These are phyloP conservation scores for Drosophila obscura DNA, from an alignment of 1,140 invertebrate genomes.

Conservation along the genomic window DNA sequence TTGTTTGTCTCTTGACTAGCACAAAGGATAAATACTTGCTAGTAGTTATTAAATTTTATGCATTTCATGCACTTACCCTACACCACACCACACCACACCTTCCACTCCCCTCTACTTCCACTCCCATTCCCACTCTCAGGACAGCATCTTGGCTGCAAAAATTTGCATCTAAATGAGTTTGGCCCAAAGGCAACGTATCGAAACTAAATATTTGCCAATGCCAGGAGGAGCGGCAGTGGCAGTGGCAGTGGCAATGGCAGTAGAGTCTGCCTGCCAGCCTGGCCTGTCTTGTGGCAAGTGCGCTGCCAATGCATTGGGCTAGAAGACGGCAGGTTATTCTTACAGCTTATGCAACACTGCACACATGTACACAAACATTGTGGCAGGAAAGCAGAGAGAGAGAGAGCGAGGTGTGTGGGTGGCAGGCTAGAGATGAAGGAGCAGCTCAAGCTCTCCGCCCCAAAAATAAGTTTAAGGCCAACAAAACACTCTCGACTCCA, in stretches of 20 bases:
- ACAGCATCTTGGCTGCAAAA: constrained; percentile 57
- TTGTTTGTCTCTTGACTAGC: too few relatives aligned
- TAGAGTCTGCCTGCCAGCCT: constrained; percentile 29
- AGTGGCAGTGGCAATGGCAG: too few relatives aligned
- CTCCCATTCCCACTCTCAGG: neutral
- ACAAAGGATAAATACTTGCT: constrained; percentile 62
- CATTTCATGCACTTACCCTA: constrained; percentile 65
- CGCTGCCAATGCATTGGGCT: neutral
- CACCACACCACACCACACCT: neutral
- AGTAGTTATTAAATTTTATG: constrained; percentile 77
- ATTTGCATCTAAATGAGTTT: constrained; percentile 82
- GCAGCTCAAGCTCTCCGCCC: too few relatives aligned
- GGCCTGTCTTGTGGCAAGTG: constrained; percentile 5
- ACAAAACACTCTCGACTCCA: too few relatives aligned
- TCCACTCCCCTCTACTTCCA: neutral
- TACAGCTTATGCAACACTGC: constrained; percentile 81
- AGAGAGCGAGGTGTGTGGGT: neutral
- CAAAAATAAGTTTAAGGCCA: too few relatives aligned
- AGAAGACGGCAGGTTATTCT: constrained; percentile 63
- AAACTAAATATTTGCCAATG: constrained; percentile 77
- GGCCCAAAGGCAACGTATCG: constrained; percentile 78
- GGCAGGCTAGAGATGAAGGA: too few relatives aligned
- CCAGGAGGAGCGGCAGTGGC: too few relatives aligned
- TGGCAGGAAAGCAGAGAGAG: constrained; percentile 22
- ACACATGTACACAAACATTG: constrained; percentile 77